Percentiles rank a stretch among this genome's conserved stretches.
These are phyloP conservation scores for Ceratoteleas bidentatus DNA, from an alignment of 1,140 invertebrate species.

Conservation along the genomic window DNA sequence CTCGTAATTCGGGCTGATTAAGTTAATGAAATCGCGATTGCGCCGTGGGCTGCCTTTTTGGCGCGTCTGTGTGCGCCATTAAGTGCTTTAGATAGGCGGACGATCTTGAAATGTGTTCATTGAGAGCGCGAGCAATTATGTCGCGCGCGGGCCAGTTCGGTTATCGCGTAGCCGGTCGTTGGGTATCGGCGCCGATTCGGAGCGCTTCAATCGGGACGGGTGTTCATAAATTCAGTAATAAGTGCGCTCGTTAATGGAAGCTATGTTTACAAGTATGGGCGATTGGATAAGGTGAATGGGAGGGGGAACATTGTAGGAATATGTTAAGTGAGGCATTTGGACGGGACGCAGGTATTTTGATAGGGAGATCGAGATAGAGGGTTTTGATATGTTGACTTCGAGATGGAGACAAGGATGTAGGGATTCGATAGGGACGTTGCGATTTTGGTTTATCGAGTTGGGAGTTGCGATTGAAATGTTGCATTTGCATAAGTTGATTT, in stretches of 20 bases:
- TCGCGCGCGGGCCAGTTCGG: background rate
- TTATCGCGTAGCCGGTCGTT: constrained; percentile 2
- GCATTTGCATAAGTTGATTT: no score
- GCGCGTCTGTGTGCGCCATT: constrained; percentile 17
- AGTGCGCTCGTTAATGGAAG: constrained; percentile 26
- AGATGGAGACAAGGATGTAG: no score
- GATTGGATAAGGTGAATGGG: constrained; percentile 18
- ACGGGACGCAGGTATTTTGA: no score
- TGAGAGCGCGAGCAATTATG: constrained; percentile 28
- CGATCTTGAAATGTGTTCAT: constrained; percentile 22
- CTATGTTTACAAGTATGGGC: constrained; percentile 35
- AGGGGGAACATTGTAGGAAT: no score
- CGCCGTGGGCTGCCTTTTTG: background rate
- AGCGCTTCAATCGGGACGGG: constrained; percentile 14
- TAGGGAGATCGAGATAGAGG: no score
- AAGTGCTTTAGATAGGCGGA: constrained; percentile 42
- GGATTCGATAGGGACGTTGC: no score
- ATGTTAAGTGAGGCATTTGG: no score
- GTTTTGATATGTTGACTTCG: no score
- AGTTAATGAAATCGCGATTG: constrained; percentile 4
- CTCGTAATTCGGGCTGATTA: background rate
- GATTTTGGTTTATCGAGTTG: no score
- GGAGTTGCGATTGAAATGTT: no score
- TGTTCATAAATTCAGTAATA: constrained; percentile 25
- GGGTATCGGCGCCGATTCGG: constrained; percentile 1